Base-by-base conservation (phyloP, 1,140 invertebrate genomes). In the Teleogryllus occipitalis region DNA sequence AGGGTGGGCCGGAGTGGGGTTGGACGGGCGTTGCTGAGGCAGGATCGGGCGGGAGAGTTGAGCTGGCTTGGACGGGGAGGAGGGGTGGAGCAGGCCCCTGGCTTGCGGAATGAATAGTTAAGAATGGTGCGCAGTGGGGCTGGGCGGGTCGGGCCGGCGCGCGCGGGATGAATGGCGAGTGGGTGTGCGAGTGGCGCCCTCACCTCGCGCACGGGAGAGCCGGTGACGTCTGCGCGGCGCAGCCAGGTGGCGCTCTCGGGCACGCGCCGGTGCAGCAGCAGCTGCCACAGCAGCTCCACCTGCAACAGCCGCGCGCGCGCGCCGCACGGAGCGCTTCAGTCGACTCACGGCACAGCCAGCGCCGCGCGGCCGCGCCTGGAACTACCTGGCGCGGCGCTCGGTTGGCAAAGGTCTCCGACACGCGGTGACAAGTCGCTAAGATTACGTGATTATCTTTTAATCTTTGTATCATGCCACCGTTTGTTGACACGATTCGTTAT, bases 251-350 rank as follows among this genome's bases (percentile, higher is more conserved):
- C 83, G 86, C 76, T 89, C 89, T 27, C 89, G 0, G 89, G 89
- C 14, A 89, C 86, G 80, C 88, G 83, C 72, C 89, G 82, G 80
- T 88, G 85, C 12, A 87, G 84, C 48, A 90, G 83, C 15, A 89
- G 84, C 47, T 86, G 84, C 49, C 86, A 87, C 76, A 90, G 82
- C 27, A 85, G 84, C 54, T 88, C 84, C 78, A 90, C 84, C 88
- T 90, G 82, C n/a, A 81, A 77, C 75, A 12, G 46, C 8, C 39
- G 46, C 54, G 18, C 18, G 54, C 27, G 27, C 27, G 54, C 54
- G 54, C 54, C 54, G 54, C 18, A 14, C 10, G 54, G 2, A 65
- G 54, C 54, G 54, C 54, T 10, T 14, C 10, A 65, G 54, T 65
- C 10, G 54, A 1, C 10, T 3, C 54, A 65, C 54, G 18, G 54